Evolutionary conservation across 1,140 invertebrate species (phyloP).

Genomic region (Protaetia brevitarsis): DNA sequence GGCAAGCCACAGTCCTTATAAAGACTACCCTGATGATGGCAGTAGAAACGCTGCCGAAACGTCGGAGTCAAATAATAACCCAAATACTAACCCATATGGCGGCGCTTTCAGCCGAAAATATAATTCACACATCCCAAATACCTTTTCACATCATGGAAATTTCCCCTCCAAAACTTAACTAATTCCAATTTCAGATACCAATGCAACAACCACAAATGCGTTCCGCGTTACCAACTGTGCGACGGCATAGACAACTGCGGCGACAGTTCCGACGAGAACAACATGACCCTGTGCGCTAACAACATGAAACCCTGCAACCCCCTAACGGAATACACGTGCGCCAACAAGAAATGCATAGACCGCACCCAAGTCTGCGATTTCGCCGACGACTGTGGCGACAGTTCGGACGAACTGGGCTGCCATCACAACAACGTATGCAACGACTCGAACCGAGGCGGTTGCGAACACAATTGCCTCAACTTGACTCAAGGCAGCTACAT

Average conservation of each 20-base stretch:
- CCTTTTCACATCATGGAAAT: too few species aligned
- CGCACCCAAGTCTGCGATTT: conserved; percentile 79
- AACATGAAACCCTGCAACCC: conserved; percentile 70
- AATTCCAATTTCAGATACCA: conserved; percentile 66
- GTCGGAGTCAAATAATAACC: too few species aligned
- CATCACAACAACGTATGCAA: conserved; percentile 74
- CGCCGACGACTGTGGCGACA: conserved; percentile 77
- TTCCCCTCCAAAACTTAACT: neutral
- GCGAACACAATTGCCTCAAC: conserved; percentile 88
- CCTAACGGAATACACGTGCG: conserved; percentile 79
- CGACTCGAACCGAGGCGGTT: conserved; percentile 77
- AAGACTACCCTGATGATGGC: too few species aligned
- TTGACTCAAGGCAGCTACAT: conserved; percentile 81
- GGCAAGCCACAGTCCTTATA: too few species aligned
- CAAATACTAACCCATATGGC: too few species aligned
- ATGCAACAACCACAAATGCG: conserved; percentile 85
- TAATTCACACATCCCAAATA: too few species aligned
- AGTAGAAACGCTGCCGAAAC: too few species aligned
- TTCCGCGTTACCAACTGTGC: conserved; percentile 75
- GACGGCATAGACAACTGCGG: conserved; percentile 88
- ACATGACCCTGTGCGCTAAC: conserved; percentile 80
- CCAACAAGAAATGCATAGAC: conserved; percentile 87
- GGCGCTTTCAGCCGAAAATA: too few species aligned
- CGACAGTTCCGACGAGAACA: conserved; percentile 91
- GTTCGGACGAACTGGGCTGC: conserved; percentile 87